Percentiles rank a stretch among this genome's conserved stretches.
Evolutionary conservation across 2,797 vertebrate genomes (phyloP).

Genomic region (Chelon auratus): DNA sequence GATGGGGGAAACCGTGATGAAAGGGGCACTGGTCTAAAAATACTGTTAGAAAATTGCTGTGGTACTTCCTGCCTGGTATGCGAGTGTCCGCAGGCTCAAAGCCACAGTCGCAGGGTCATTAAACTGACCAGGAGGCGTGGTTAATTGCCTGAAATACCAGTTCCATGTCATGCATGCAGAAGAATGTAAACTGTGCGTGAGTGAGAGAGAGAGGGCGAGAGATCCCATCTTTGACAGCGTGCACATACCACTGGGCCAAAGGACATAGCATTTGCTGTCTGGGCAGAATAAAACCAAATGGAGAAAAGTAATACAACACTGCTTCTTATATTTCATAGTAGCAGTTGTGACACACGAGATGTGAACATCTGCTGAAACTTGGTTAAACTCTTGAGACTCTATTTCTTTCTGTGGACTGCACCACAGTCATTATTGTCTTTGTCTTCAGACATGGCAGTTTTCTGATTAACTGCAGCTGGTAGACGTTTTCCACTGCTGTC

Average conservation of each 20-base stretch:
- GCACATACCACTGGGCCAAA: slow-evolving; percentile 37
- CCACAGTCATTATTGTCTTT: not conserved
- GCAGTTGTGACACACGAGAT: slow-evolving; percentile 4
- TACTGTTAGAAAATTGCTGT: slow-evolving; percentile 4
- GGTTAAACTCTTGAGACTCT: not conserved
- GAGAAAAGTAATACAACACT: not conserved
- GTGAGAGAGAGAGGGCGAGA: not conserved
- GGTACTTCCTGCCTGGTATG: slow-evolving; percentile 24
- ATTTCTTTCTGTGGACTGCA: not conserved
- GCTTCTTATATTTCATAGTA: not conserved
- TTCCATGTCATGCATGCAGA: slow-evolving; percentile 62
- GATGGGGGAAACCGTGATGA: not conserved
- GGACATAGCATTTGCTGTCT: slow-evolving; percentile 10
- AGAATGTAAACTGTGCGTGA: slow-evolving; percentile 68
- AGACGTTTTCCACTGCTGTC: not conserved
- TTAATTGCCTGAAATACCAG: slow-evolving; percentile 57
- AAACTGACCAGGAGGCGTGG: slow-evolving; percentile 40
- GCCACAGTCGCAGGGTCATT: slow-evolving; percentile 33
- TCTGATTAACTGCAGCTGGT: not conserved
- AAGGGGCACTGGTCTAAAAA: slow-evolving; percentile 19
- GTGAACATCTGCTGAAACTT: slow-evolving; percentile 9
- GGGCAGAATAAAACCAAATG: slow-evolving; percentile 9
- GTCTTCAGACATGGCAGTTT: not conserved
- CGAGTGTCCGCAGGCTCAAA: slow-evolving; percentile 11
- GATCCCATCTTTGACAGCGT: slow-evolving; percentile 44